phyloP scores from a whole-genome alignment of 2,888 invertebrate genomes.

The Sepiola atlantica region DNA sequence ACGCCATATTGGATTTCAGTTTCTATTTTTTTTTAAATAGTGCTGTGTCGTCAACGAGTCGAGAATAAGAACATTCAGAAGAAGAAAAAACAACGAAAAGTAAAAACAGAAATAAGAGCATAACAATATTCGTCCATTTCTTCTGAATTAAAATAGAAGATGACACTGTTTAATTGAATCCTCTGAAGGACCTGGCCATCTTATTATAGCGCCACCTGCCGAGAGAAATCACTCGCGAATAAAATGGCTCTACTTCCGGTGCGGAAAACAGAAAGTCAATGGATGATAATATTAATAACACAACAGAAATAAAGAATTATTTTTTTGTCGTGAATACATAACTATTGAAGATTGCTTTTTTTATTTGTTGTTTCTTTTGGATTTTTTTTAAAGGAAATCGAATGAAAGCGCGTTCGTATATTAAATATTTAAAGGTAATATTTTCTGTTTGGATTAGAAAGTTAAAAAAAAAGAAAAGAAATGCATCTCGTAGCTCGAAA shows the following conservation, averaged over 20 bases:
- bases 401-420: background rate
- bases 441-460: background rate
- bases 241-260: background rate
- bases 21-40: background rate
- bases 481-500: background rate
- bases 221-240: background rate
- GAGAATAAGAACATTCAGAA: background rate
- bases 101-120: background rate
- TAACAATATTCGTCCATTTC: background rate
- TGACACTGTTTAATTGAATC: constrained; percentile 11
- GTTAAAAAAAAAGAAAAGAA: background rate
- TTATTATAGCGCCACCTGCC: background rate
- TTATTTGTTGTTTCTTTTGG: background rate
- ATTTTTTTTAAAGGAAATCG: background rate
- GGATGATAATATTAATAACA: background rate
- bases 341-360: background rate
- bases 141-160: background rate
- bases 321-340: background rate
- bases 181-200: background rate
- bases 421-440: constrained; percentile 22
- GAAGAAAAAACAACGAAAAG: background rate
- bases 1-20: background rate
- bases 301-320: background rate
- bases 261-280: background rate
- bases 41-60: background rate